phyloP scores from a whole-genome alignment of 2,113 vertebrate species.

The Cottus gobio region DNA sequence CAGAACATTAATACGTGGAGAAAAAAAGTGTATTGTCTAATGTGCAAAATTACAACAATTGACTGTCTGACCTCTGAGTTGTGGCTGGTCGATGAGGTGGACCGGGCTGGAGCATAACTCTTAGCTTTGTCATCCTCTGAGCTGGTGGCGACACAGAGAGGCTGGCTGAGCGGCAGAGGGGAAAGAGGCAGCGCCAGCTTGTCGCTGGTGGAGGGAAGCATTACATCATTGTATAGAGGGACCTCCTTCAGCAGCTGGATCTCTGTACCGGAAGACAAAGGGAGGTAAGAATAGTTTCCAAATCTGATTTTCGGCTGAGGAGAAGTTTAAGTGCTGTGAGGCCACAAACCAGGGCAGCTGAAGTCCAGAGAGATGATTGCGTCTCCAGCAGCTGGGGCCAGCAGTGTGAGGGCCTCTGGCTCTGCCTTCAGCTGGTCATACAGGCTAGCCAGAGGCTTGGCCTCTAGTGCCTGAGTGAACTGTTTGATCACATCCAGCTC shows the following conservation, averaged over 20 bases:
- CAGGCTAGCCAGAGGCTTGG: slow-evolving; percentile 81
- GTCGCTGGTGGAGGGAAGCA: slow-evolving; percentile 92
- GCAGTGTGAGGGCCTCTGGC: slow-evolving; percentile 91
- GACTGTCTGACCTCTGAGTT: slow-evolving; percentile 85
- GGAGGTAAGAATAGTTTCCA: background rate
- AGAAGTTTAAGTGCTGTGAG: background rate
- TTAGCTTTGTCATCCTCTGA: slow-evolving; percentile 83
- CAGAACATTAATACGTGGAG: background rate
- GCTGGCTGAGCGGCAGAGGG: slow-evolving; percentile 88
- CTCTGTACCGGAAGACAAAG: slow-evolving; percentile 74
- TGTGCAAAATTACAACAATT: background rate
- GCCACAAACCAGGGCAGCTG: slow-evolving; percentile 87
- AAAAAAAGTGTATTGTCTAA: background rate
- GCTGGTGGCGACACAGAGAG: slow-evolving; percentile 85
- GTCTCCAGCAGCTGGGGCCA: slow-evolving; percentile 95
- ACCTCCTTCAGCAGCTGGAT: slow-evolving; percentile 88
- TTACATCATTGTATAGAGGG: slow-evolving; percentile 96
- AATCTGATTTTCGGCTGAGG: background rate
- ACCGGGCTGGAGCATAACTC: slow-evolving; percentile 81
- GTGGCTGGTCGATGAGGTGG: slow-evolving; percentile 82
- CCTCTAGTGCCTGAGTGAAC: slow-evolving; percentile 82
- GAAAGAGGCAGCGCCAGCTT: slow-evolving; percentile 91
- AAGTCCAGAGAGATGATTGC: slow-evolving; percentile 93
- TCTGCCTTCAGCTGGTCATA: slow-evolving; percentile 93
- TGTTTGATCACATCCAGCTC: slow-evolving; percentile 87